Percentiles rank a stretch among this genome's conserved stretches.
phyloP scores from a whole-genome alignment of 2,113 vertebrate genomes.

The Aspidoscelis tigris region DNA sequence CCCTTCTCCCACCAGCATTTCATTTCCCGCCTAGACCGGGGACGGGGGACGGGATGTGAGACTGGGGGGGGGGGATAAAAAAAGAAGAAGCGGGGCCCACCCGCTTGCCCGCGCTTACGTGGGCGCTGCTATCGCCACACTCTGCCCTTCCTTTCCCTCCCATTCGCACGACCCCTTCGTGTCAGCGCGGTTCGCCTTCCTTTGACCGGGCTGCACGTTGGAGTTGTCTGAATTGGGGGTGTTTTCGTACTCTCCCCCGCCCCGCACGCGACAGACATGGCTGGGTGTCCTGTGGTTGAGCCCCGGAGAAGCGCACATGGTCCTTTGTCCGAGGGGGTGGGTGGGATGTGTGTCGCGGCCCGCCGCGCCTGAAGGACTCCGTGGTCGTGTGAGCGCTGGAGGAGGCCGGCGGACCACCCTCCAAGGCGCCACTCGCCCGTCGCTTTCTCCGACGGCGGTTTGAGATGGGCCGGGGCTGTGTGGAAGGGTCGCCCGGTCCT shows the following conservation, averaged over 20 bases:
- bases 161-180: not conserved
- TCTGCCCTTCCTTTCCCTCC: not conserved
- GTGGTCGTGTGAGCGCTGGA: too few relatives aligned
- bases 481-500: too few relatives aligned
- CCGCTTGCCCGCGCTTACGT: not conserved
- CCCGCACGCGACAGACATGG: too few relatives aligned
- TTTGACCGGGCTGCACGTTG: not conserved
- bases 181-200: not conserved
- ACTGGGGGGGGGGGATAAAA: not conserved
- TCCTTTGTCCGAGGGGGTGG: constrained; percentile 23
- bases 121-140: too few relatives aligned
- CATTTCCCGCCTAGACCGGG: constrained; percentile 17
- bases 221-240: too few relatives aligned
- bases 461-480: too few relatives aligned
- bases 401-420: too few relatives aligned
- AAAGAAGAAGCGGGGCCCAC: not conserved
- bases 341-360: too few relatives aligned
- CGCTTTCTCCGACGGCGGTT: too few relatives aligned
- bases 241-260: too few relatives aligned
- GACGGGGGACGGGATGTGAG: not conserved
- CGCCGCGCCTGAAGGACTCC: not conserved
- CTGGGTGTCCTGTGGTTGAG: not conserved
- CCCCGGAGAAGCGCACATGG: constrained; percentile 15
- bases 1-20: not conserved
- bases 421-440: not conserved